Base-by-base conservation (phyloP, 2,888 invertebrate genomes). In the Dendrolimus houi region DNA sequence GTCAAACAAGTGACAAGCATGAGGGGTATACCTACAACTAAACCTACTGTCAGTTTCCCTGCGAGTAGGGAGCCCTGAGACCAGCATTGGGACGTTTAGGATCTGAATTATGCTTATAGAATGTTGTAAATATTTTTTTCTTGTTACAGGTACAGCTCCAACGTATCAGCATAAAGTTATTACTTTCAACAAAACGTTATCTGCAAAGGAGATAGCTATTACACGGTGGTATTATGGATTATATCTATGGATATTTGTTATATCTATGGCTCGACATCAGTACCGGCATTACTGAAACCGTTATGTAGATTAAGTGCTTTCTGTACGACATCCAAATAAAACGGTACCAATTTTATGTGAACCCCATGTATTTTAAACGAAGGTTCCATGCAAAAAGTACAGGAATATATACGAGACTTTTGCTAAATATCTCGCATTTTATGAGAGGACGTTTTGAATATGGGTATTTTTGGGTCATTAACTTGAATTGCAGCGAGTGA, bases 291-390 rank as follows among this genome's bases (percentile, higher is more conserved):
- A 70, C 68, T 59, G 59, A 59, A 64, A 65, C 72, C 76, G 76
- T 78, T 83, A 80, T 80, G 78, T 72, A 81, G 79, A 83, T 83
- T 77, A 82, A 79, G 73, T 75, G 71, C 69, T 70, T 66, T 71
- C 67, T 66, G 62, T 69, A 69, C 70, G 70, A 74, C 67, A 69
- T 61, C 57, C 60, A 69, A 70, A 71, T 72, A 68, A 71, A 71
- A 69, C 63, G 61, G 63, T 59, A 65, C 62, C 63, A 62, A 60
- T 65, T 63, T 64, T 66, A 61, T 59, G 60, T 59, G 60, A 60
- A 55, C 60, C 40, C 13, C 10, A 52, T 57, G 56, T 58, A 65
- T 62, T 59, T 61, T 61, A 56, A 57, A 54, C 47, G 52, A 54
- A 40, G 67, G 70, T 62, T 65, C 64, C 64, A 59, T 55, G 63